Evolutionary conservation across 2,888 invertebrate species (phyloP).

Genomic region (Laothoe populi): DNA sequence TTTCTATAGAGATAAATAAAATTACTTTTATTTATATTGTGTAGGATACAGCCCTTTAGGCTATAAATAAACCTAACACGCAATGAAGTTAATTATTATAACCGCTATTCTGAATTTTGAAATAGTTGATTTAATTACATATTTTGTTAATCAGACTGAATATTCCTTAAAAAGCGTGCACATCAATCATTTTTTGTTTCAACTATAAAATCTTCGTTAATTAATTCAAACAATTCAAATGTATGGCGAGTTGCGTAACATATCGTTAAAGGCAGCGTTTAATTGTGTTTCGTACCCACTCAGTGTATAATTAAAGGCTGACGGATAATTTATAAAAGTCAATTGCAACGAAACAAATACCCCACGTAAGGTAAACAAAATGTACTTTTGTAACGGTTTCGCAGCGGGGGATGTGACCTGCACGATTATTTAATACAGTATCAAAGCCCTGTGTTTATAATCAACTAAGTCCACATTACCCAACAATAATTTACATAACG

Average conservation of each 20-base stretch:
- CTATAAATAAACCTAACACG: too few relatives aligned
- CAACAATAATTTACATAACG: conserved; percentile 24
- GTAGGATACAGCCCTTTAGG: too few relatives aligned
- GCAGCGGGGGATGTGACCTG: background rate
- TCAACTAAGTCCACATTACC: conserved; percentile 4
- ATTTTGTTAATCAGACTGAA: background rate
- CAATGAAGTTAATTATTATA: background rate
- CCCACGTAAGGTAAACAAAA: conserved; percentile 29
- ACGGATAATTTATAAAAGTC: conserved; percentile 60
- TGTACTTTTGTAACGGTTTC: conserved; percentile 9
- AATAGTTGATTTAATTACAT: background rate
- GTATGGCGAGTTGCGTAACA: conserved; percentile 27
- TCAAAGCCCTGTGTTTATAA: conserved; percentile 11
- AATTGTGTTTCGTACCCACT: conserved; percentile 49
- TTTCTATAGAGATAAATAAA: too few relatives aligned
- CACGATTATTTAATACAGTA: background rate
- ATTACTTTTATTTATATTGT: too few relatives aligned
- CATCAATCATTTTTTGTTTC: background rate
- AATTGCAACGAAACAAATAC: conserved; percentile 46
- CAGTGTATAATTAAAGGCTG: conserved; percentile 59
- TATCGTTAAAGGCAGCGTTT: conserved; percentile 51
- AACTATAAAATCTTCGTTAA: conserved; percentile 28
- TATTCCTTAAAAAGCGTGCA: background rate
- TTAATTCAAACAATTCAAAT: conserved; percentile 38
- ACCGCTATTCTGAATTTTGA: background rate